These are phyloP conservation scores for Tetraneura akinire DNA, from an alignment of 1,140 invertebrate genomes.

Conservation along the genomic window DNA sequence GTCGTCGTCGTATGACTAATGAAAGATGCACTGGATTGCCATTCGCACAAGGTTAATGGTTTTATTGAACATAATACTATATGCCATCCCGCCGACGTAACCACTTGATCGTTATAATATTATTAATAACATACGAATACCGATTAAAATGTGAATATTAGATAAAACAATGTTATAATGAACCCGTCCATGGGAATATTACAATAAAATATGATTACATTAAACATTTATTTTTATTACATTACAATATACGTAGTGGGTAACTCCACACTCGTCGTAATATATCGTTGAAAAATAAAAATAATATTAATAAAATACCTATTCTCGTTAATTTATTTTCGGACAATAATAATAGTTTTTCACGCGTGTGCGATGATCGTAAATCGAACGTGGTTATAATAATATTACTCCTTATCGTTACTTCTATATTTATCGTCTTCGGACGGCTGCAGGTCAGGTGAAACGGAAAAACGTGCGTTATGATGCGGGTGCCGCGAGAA, in stretches of 20 bases:
- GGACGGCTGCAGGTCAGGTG: neutral
- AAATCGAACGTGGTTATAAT: too few species aligned
- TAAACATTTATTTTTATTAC: too few species aligned
- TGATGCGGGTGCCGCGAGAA: neutral
- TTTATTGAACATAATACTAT: neutral
- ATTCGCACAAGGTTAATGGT: slow-evolving; percentile 12
- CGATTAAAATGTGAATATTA: neutral
- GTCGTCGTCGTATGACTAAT: neutral
- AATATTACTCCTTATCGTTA: too few species aligned
- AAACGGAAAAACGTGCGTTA: neutral
- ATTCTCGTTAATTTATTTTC: too few species aligned
- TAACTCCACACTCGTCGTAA: too few species aligned
- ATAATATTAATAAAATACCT: too few species aligned
- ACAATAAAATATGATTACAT: neutral
- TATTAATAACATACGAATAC: neutral
- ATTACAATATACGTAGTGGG: too few species aligned
- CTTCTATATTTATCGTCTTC: neutral
- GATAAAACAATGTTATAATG: neutral
- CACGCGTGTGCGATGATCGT: too few species aligned
- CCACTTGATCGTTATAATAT: neutral
- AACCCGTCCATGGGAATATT: neutral
- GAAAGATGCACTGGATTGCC: neutral
- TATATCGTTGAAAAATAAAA: too few species aligned
- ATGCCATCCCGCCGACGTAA: neutral
- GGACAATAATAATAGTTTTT: too few species aligned